Base-by-base conservation (phyloP, 2,113 vertebrate genomes). In the Clupea harengus region DNA sequence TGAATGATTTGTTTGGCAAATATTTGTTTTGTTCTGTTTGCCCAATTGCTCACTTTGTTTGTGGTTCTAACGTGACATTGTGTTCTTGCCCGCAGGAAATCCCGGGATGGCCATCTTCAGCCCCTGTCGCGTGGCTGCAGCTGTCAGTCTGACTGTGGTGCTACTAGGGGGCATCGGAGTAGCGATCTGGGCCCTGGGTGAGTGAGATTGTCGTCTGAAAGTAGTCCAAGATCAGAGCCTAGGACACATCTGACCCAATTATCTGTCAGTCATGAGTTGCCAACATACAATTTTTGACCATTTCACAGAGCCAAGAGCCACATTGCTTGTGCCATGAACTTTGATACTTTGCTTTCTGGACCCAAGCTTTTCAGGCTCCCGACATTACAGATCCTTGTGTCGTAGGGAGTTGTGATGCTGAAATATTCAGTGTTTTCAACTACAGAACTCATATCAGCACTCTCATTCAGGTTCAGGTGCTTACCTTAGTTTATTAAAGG, bases 141-240 rank as follows among this genome's bases (percentile, higher is more conserved):
- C 92, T 0, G 90, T 94, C 47, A 92, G 91, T 84, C 84, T 94
- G 88, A 92, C 91, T 0, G 49, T 95, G 88, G 89, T 96, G 85
- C 89, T 94, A 84, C 86, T 96, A 87, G 94, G 91, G 84, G 94
- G 92, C 83, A 89, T 95, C 13, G 94, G 94, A 90, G 93, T 92
- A 11, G 93, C 94, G 13, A 91, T 94, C 89, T 96, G 95, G 95
- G 94, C 93, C 88, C 83, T 95, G 89, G 95, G 95, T 96, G 88
- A 95, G 95, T 83, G 10, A 20, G 52, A 49, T 9, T 39, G 52
- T 10, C 11, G 11, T 28, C 11, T 15, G 22, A 64, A 64, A 2
- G 18, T 64, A 64, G 67, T 75, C 25, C 13, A 39, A 28, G 28
- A 57, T 39, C 39, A 39, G 50, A 52, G 50, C 11, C 50, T 15